These are phyloP conservation scores for Rhodeus uyekii DNA, from an alignment of 2,797 vertebrate genomes.

Conservation along the genomic window DNA sequence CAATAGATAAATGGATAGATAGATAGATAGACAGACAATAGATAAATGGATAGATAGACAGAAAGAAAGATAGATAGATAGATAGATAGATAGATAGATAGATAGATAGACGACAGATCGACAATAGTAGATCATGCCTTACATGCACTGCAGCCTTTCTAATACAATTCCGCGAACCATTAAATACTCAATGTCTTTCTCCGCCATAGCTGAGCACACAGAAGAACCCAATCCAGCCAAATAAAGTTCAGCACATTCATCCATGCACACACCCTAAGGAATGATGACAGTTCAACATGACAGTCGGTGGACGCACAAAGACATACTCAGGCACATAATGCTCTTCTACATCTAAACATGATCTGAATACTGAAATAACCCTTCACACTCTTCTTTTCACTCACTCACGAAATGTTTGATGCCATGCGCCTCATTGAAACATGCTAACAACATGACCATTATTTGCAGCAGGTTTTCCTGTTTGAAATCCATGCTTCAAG, in stretches of 20 bases:
- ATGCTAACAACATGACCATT: slow-evolving; percentile 29
- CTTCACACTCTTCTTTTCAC: neutral
- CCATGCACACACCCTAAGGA: slow-evolving; percentile 27
- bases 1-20: neutral
- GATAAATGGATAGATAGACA: neutral
- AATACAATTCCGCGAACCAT: slow-evolving; percentile 9
- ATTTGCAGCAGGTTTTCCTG: neutral
- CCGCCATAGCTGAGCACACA: slow-evolving; percentile 8
- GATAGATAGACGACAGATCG: no score
- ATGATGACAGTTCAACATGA: neutral
- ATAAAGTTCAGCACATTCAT: slow-evolving; percentile 11
- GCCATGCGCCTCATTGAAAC: slow-evolving; percentile 23
- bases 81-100: slow-evolving; percentile 2
- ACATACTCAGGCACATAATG: neutral
- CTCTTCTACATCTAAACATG: neutral
- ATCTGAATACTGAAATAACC: slow-evolving; percentile 12
- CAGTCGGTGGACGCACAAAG: slow-evolving; percentile 5
- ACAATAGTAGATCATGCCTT: slow-evolving; percentile 9
- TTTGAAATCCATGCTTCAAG: slow-evolving; percentile 34
- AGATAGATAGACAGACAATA: neutral
- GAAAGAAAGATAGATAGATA: neutral
- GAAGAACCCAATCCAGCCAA: slow-evolving; percentile 28
- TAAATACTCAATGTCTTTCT: neutral
- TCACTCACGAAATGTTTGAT: slow-evolving; percentile 8
- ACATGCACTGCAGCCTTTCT: slow-evolving; percentile 25